phyloP scores from a whole-genome alignment of 2,888 invertebrate species.

The Anticlea derivata region DNA sequence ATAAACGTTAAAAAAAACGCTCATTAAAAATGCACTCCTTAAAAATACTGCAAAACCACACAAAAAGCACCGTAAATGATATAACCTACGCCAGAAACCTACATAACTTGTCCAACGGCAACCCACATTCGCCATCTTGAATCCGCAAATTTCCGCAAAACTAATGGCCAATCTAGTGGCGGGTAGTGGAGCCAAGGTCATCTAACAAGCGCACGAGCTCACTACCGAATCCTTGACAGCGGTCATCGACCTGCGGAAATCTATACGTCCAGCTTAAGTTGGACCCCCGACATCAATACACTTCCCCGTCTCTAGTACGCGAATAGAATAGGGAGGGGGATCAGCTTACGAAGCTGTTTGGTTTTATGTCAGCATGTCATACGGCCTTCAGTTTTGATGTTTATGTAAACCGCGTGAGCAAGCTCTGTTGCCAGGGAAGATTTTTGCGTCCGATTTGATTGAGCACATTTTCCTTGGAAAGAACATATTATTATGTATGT shows the following conservation, averaged over 20 bases:
- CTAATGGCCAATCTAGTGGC: constrained; percentile 43
- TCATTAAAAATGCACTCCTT: too few relatives aligned
- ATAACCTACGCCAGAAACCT: constrained; percentile 2
- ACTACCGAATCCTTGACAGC: constrained; percentile 72
- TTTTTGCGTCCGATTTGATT: constrained; percentile 27
- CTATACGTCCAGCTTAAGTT: constrained; percentile 49
- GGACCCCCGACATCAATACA: constrained; percentile 56
- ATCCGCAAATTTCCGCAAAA: constrained; percentile 32
- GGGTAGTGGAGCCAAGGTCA: constrained; percentile 76
- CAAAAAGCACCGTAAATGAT: constrained; percentile 9
- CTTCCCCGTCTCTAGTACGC: constrained; percentile 42
- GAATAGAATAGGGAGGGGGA: constrained; percentile 38
- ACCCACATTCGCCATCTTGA: constrained; percentile 32
- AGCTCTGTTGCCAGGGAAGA: constrained; percentile 49
- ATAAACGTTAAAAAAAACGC: too few relatives aligned
- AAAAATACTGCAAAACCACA: background rate
- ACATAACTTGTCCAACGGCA: constrained; percentile 9
- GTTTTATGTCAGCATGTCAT: constrained; percentile 71
- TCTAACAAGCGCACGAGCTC: constrained; percentile 56
- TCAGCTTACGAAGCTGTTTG: constrained; percentile 45
- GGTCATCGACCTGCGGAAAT: constrained; percentile 78
- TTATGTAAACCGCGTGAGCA: constrained; percentile 65
- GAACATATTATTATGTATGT: too few relatives aligned
- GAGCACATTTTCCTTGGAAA: too few relatives aligned
- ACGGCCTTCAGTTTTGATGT: constrained; percentile 66